Conservation (phyloP, 2,888 invertebrate genomes). For the Pandemis cinnamomeana region DNA sequence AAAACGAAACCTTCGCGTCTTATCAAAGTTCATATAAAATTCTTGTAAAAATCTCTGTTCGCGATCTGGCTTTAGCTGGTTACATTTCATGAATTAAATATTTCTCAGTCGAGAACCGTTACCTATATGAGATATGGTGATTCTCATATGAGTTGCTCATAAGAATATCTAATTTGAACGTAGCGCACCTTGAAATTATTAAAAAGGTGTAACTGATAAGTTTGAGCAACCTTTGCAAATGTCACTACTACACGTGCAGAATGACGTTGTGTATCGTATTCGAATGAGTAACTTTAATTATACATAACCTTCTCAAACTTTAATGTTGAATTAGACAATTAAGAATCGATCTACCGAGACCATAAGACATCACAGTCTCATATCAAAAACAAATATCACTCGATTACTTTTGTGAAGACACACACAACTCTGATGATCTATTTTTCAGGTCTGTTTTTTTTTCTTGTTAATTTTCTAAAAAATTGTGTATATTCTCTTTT, state of each 20-base stretch:
- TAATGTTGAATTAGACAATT: not conserved
- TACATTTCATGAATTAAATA: constrained; percentile 41
- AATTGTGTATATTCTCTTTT: too few species aligned
- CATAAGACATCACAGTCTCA: too few species aligned
- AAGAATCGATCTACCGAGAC: too few species aligned
- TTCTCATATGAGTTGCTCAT: constrained; percentile 20
- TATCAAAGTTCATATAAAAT: constrained; percentile 32
- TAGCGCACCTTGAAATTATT: constrained; percentile 6
- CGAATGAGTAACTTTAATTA: not conserved
- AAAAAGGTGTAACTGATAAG: not conserved
- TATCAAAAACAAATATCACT: too few species aligned
- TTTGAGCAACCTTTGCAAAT: constrained; percentile 6
- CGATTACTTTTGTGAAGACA: too few species aligned
- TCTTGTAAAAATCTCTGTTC: constrained; percentile 16
- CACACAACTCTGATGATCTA: too few species aligned
- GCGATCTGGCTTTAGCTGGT: constrained; percentile 18
- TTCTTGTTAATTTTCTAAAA: too few species aligned
- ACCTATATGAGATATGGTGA: constrained; percentile 27
- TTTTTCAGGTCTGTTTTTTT: too few species aligned
- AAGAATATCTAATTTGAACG: constrained; percentile 37
- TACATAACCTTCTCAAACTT: not conserved
- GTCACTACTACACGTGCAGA: not conserved
- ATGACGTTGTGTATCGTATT: not conserved
- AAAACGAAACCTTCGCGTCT: constrained; percentile 12
- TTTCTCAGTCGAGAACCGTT: constrained; percentile 19